phyloP scores from a whole-genome alignment of 2,797 vertebrate genomes.

The Syndactyla subalaris region DNA sequence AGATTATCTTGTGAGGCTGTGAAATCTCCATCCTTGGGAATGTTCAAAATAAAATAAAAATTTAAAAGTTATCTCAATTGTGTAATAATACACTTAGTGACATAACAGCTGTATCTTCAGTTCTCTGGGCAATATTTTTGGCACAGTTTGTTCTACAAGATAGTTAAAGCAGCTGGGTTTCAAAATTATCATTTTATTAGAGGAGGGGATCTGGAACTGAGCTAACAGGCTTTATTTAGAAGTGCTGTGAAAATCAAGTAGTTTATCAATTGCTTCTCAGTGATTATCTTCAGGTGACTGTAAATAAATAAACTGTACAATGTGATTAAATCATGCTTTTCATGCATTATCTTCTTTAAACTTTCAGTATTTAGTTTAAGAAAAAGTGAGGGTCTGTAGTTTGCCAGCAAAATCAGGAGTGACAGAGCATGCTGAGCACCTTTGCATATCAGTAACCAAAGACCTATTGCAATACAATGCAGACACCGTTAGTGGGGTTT shows the following conservation, averaged over 20 bases:
- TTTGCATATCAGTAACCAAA: neutral
- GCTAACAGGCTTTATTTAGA: neutral
- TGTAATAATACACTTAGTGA: neutral
- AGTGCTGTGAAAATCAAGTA: neutral
- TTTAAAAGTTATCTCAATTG: neutral
- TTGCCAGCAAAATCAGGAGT: neutral
- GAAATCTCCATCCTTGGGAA: neutral
- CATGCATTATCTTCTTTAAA: neutral
- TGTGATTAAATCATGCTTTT: neutral
- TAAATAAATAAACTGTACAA: neutral
- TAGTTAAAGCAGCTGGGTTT: neutral
- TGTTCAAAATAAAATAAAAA: neutral
- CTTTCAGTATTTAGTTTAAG: neutral
- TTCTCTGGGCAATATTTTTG: neutral
- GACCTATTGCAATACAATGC: neutral
- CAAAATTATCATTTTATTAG: neutral
- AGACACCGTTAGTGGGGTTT: neutral
- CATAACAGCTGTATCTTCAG: neutral
- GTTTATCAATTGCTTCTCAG: accelerated
- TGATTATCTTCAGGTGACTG: neutral
- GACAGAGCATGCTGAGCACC: neutral
- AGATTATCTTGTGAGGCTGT: neutral
- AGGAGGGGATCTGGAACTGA: neutral
- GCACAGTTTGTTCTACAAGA: neutral
- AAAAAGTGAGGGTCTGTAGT: neutral